Evolutionary conservation across 2,113 vertebrate genomes (phyloP), one percentile per base, ranked within the genome.

Genomic region (Vulpes lagopus): DNA sequence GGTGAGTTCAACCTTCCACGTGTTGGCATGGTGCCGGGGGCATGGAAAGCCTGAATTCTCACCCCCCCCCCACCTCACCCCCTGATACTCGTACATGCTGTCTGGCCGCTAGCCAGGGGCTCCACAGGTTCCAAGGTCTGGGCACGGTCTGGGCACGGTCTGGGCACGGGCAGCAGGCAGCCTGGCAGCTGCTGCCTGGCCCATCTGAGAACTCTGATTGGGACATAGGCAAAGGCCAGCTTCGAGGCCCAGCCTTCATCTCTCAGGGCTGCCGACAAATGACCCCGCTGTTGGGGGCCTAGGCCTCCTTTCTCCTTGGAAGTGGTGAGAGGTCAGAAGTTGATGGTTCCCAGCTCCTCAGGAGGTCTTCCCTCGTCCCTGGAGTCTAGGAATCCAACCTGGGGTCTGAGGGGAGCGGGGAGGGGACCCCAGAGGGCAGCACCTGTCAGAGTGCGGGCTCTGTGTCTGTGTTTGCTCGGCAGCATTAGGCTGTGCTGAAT

Each of bases 61-160:
- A 8, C 74, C 43, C 74, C 90, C 90, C 35, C 93, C 88, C 94
- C 19, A 57, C 60, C 76, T 67, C 32, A n/a, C 97, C 97, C 97
- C 74, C 96, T 83, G 80, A 97, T 95, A 96, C 92, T 96, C 76
- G 51, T 57, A 84, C 96, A 94, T 25, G 92, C 90, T 73, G 74
- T 49, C 98, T 98, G 98, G 98, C 95, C 1, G 9, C 57, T 35
- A n/a, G 97, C 98, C 98, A 98, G 94, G 92, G 94, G 81, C 96
- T 78, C 97, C 94, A 94, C 97, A 97, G 96, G 94, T 98, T 94
- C 96, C 65, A 64, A 97, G 97, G 96, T 96, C 97, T 82, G 11
- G 95, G 82, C 55, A n/a, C 14, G 27, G 71, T 22, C 89, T 92
- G 97, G 97, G 97, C 55, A n/a, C 14, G 27, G 71, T 22, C 89